Evolutionary conservation across 2,113 vertebrate species (phyloP).

Genomic region (Semnopithecus entellus): DNA sequence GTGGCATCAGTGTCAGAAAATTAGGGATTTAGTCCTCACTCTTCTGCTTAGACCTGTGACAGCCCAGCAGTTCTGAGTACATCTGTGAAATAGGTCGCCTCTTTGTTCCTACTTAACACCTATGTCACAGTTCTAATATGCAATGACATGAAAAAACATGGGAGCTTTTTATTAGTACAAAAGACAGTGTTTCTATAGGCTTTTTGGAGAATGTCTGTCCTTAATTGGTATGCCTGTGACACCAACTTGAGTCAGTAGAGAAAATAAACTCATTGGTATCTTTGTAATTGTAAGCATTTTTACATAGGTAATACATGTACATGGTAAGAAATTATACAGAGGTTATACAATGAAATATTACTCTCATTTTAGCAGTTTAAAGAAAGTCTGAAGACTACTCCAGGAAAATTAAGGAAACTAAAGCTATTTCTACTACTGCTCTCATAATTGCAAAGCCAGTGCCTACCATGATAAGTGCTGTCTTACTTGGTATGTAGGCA

Average conservation of each 20-base stretch:
- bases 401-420: neutral
- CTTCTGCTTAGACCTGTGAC: neutral
- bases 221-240: neutral
- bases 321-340: neutral
- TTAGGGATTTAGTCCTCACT: neutral
- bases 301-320: neutral
- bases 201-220: neutral
- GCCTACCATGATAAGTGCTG: neutral
- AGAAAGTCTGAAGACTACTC: neutral
- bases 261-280: slow-evolving; percentile 6
- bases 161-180: neutral
- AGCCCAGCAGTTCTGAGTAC: neutral
- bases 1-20: neutral
- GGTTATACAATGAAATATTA: slow-evolving; percentile 11
- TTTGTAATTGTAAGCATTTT: slow-evolving; percentile 10
- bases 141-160: neutral
- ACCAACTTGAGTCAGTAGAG: slow-evolving; percentile 12
- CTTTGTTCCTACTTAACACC: neutral
- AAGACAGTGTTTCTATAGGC: neutral
- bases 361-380: neutral
- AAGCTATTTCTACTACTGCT: neutral
- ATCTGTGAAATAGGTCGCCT: neutral
- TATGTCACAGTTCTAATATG: neutral
- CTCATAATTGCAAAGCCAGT: neutral
- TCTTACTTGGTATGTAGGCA: neutral